A percentile compares a stretch with the other conserved stretches of the same genome.
phyloP scores from a whole-genome alignment of 2,113 vertebrate species.

The Myiopsitta monachus region DNA sequence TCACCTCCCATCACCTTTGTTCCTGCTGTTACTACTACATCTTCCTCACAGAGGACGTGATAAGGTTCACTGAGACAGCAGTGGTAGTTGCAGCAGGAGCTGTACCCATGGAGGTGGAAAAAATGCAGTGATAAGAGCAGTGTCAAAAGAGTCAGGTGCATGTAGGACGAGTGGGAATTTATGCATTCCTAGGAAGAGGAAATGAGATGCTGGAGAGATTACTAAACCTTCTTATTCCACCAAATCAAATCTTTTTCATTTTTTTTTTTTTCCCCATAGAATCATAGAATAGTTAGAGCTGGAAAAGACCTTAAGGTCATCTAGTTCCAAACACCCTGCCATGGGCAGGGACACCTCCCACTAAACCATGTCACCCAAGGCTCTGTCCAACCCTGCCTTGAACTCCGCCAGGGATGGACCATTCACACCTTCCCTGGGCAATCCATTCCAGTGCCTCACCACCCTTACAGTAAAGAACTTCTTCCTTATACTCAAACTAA shows the following conservation, averaged over 20 bases:
- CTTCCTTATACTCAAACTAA: too few relatives aligned
- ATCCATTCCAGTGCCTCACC: too few relatives aligned
- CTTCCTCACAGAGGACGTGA: not conserved
- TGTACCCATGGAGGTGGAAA: not conserved
- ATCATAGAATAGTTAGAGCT: not conserved
- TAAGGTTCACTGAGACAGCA: not conserved
- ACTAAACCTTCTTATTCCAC: not conserved
- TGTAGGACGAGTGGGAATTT: not conserved
- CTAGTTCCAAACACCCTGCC: not conserved
- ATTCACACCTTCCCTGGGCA: too few relatives aligned
- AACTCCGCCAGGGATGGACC: too few relatives aligned
- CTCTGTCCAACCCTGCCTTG: too few relatives aligned
- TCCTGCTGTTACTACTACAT: not conserved
- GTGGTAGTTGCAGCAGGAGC: not conserved
- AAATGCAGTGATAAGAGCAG: not conserved
- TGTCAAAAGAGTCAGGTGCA: not conserved
- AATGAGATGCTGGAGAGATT: not conserved
- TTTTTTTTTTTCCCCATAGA: not conserved
- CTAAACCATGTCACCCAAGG: too few relatives aligned
- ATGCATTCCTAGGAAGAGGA: not conserved
- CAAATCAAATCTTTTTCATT: not conserved
- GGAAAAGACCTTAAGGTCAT: not conserved
- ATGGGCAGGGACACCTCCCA: too few relatives aligned
- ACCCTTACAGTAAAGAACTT: too few relatives aligned
- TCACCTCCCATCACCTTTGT: not conserved